Percentiles rank a stretch among this genome's conserved stretches.
Evolutionary conservation across 2,797 vertebrate species (phyloP).

Genomic region (Lepidocolaptes lacrymiger): DNA sequence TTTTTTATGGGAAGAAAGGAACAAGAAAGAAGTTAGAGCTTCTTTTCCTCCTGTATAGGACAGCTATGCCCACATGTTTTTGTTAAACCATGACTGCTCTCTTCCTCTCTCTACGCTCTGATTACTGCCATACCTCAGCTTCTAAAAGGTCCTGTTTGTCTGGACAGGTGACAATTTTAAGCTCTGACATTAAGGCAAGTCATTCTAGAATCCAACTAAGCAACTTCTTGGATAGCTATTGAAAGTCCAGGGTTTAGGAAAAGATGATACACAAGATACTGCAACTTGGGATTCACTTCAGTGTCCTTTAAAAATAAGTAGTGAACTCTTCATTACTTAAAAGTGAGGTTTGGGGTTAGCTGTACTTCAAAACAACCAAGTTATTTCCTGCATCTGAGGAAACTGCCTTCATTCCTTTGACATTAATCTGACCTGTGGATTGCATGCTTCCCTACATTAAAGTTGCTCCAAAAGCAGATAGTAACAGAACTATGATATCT

Average conservation of each 20-base stretch:
- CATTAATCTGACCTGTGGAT: neutral
- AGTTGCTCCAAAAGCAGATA: neutral
- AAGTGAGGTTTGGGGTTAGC: neutral
- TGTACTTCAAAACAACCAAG: neutral
- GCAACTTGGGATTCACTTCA: neutral
- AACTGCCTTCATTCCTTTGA: neutral
- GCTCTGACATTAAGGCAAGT: neutral
- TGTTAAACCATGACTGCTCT: neutral
- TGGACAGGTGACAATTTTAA: neutral
- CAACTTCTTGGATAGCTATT: rapidly evolving
- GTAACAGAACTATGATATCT: neutral
- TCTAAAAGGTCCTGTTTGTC: neutral
- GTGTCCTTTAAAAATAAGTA: no score
- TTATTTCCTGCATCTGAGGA: neutral
- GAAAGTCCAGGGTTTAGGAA: neutral
- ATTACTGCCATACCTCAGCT: neutral
- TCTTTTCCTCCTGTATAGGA: neutral
- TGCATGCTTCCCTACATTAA: neutral
- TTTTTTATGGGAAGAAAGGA: neutral
- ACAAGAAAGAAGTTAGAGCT: neutral
- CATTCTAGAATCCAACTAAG: neutral
- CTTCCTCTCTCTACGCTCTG: neutral
- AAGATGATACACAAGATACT: neutral
- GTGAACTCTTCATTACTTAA: neutral
- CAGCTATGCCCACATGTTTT: neutral